Base-by-base conservation (phyloP, 2,888 invertebrate genomes). In the Chrysolina haemoptera region DNA sequence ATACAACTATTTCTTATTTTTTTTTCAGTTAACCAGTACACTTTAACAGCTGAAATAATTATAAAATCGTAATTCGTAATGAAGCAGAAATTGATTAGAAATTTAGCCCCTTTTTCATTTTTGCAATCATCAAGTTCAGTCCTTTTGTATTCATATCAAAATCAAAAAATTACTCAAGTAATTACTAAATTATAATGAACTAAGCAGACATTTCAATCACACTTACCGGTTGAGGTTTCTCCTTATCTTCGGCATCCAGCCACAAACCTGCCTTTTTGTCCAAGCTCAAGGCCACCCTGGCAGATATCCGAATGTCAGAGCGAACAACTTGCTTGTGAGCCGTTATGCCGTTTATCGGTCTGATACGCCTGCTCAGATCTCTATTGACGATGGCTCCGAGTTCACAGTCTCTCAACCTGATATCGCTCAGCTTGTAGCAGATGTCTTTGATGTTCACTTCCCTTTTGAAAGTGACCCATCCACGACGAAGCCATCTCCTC, bases 371-470 rank as follows among this genome's bases (percentile, higher is more conserved):
- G 83, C 96, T 97, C 77, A 99, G 89, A 89, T 99, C 99, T 18
- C 98, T 92, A 89, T 99, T 99, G 63, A 99, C 97, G 80, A 99
- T 97, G 9, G 98, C 97, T 18, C 97, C 97, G 80, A 98, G 89
- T 87, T 98, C 98, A 86, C 96, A 96, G 84, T 98, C 98, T 77
- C 94, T 93, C 78, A 95, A 89, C 93, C 98, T 91, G 76, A 98
- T 96, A 82, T 97, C 98, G 87, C 98, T 99, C 55, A 99, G 91
- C 86, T 96, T 97, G 98, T 98, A 99, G 88, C 99, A 99, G 80
- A 99, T 99, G 86, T 99, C 99, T 87, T 99, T 99, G 80, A 99
- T 99, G 88, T 99, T 98, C 62, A 99, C 98, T 84, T 97, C 95
- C 20, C 98, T 91, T 79, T 96, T 95, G 89, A 98, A 99, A 0